A percentile compares a stretch with the other conserved stretches of the same genome.
phyloP scores from a whole-genome alignment of 2,888 invertebrate species.

The Drosophila diplacantha region DNA sequence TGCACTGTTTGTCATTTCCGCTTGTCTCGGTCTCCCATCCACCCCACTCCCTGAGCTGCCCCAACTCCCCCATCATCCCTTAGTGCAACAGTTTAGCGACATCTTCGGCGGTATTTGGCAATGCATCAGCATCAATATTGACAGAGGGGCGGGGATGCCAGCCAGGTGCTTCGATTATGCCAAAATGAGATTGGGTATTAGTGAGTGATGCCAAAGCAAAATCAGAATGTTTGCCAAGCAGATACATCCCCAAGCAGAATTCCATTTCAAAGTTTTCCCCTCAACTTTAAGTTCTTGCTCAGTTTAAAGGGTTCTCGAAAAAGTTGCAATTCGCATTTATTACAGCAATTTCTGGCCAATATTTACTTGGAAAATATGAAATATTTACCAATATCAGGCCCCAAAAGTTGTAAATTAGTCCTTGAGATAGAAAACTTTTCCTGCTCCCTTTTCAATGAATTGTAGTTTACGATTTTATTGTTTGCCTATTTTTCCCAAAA shows the following conservation, averaged over 20 bases:
- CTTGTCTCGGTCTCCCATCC: slow-evolving; percentile 33
- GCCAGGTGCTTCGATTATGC: slow-evolving; percentile 34
- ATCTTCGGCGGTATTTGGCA: slow-evolving; percentile 47
- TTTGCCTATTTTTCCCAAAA: slow-evolving; percentile 21
- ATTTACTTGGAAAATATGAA: slow-evolving; percentile 22
- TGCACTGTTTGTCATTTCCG: slow-evolving; percentile 60
- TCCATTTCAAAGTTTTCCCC: slow-evolving; percentile 4
- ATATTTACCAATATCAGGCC: slow-evolving; percentile 29
- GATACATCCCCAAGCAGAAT: slow-evolving; percentile 4
- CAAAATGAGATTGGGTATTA: slow-evolving; percentile 34
- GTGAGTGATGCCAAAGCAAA: slow-evolving; percentile 18
- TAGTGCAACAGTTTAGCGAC: slow-evolving; percentile 59
- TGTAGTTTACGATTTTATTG: slow-evolving; percentile 50
- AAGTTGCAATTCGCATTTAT: slow-evolving; percentile 4
- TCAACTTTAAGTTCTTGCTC: neutral
- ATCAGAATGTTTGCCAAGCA: slow-evolving; percentile 12
- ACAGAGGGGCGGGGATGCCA: slow-evolving; percentile 29
- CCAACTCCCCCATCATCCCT: slow-evolving; percentile 12
- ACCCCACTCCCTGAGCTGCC: no score
- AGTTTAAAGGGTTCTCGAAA: slow-evolving; percentile 7
- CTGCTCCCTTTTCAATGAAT: slow-evolving; percentile 45
- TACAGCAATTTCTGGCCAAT: slow-evolving; percentile 1
- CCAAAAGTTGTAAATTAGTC: slow-evolving; percentile 37
- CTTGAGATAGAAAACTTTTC: slow-evolving; percentile 36
- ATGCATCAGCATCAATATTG: slow-evolving; percentile 69